Evolutionary conservation across 1,140 invertebrate species (phyloP).

Genomic region (Bicyclus anynana): DNA sequence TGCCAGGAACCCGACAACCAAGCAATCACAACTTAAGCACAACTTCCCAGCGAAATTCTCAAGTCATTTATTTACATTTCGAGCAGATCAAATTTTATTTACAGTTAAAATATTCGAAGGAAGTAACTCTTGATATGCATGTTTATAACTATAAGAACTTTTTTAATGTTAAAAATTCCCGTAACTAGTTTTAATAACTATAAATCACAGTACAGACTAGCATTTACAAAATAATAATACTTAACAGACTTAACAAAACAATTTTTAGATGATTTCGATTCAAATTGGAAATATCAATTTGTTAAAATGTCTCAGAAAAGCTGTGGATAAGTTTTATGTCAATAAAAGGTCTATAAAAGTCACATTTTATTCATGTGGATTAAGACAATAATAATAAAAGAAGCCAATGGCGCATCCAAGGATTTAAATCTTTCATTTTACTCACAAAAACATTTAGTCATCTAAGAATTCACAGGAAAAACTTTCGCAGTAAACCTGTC

Average conservation of each 20-base stretch:
- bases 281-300: too few relatives aligned
- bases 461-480: not conserved
- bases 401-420: too few relatives aligned
- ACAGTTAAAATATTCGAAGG: slow-evolving; percentile 24
- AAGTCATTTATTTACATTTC: slow-evolving; percentile 11
- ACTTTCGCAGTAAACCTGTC: slow-evolving; percentile 1
- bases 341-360: too few relatives aligned
- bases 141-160: slow-evolving; percentile 35
- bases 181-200: slow-evolving; percentile 30
- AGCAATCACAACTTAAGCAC: slow-evolving; percentile 5
- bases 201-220: slow-evolving; percentile 70
- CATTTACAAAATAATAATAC: slow-evolving; percentile 35
- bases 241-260: not conserved
- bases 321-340: too few relatives aligned
- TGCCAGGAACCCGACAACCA: not conserved
- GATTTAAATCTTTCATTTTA: not conserved
- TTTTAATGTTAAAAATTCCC: slow-evolving; percentile 13
- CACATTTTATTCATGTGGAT: too few relatives aligned
- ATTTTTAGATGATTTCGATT: not conserved
- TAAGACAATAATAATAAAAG: too few relatives aligned
- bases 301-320: too few relatives aligned
- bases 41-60: not conserved
- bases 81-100: slow-evolving; percentile 14
- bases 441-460: not conserved
- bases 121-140: slow-evolving; percentile 47